A percentile compares a stretch with the other conserved stretches of the same genome.
Conservation (phyloP, 2,888 invertebrate species). For the Diaphora mendica region DNA sequence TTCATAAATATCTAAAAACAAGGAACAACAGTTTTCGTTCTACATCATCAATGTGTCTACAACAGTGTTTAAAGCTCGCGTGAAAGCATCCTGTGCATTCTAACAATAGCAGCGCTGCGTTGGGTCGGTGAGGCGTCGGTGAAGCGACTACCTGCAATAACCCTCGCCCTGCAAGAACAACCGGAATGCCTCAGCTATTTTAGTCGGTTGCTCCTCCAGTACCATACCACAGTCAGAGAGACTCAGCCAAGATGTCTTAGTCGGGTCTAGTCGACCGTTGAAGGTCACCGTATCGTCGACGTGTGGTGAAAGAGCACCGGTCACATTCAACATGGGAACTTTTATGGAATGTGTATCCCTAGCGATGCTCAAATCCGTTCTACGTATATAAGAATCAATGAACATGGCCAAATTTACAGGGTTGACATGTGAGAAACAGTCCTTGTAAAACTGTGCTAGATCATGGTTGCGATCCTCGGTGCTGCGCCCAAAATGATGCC, state of each 20-base stretch:
- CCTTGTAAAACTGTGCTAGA: constrained; percentile 96
- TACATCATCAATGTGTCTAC: constrained; percentile 80
- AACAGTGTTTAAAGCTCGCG: constrained; percentile 84
- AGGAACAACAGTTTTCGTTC: constrained; percentile 76
- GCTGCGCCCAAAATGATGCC: constrained; percentile 98
- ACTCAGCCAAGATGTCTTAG: constrained; percentile 99
- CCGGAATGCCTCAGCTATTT: constrained; percentile 98
- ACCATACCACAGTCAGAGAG: constrained; percentile 99
- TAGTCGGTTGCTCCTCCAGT: constrained; percentile 98
- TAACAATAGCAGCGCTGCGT: constrained; percentile 72
- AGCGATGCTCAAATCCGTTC: constrained; percentile 95
- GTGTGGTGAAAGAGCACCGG: constrained; percentile 97
- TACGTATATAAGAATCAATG: constrained; percentile 97
- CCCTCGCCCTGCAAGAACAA: constrained; percentile 99
- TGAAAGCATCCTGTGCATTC: constrained; percentile 83
- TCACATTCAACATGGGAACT: constrained; percentile 97
- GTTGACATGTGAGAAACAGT: constrained; percentile 97
- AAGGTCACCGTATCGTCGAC: constrained; percentile 98
- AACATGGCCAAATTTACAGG: constrained; percentile 97
- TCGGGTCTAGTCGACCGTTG: constrained; percentile 97
- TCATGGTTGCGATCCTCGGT: constrained; percentile 98
- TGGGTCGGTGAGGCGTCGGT: constrained; percentile 49
- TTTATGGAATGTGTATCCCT: constrained; percentile 88
- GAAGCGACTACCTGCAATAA: constrained; percentile 91
- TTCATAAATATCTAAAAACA: constrained; percentile 79